phyloP scores from a whole-genome alignment of 2,888 invertebrate species.

The Athalia rosae region DNA sequence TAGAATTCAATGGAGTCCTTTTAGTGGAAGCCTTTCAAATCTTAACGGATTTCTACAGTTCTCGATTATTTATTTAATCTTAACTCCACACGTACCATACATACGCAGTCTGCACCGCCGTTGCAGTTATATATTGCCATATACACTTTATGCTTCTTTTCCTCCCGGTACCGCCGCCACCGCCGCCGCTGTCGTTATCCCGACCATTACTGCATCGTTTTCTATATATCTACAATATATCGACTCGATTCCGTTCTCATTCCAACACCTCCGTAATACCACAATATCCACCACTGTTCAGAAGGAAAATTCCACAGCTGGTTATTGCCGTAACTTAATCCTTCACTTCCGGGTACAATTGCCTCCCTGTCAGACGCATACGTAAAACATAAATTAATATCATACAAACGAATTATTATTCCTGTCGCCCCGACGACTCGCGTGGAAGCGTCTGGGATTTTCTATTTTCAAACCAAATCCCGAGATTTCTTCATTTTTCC shows the following conservation, averaged over 20 bases:
- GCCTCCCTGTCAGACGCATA: not conserved
- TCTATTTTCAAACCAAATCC: too few species aligned
- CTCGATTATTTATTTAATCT: slow-evolving; percentile 71
- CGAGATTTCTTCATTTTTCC: too few species aligned
- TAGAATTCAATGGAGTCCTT: slow-evolving; percentile 74
- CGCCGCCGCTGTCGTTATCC: not conserved
- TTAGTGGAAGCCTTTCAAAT: slow-evolving; percentile 68
- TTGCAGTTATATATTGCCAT: not conserved
- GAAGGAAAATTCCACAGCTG: slow-evolving; percentile 37
- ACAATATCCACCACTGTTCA: slow-evolving; percentile 14
- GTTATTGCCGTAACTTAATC: slow-evolving; percentile 38
- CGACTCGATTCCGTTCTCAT: slow-evolving; percentile 27
- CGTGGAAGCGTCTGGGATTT: too few species aligned
- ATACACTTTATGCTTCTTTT: not conserved
- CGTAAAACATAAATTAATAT: too few species aligned
- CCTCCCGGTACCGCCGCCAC: not conserved
- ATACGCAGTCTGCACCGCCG: not conserved
- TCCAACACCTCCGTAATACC: not conserved
- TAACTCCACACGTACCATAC: not conserved
- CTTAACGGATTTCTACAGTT: slow-evolving; percentile 66
- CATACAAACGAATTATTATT: too few species aligned
- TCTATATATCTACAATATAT: not conserved
- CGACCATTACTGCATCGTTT: not conserved
- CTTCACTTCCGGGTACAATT: slow-evolving; percentile 36
- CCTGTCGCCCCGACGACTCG: too few species aligned